Evolutionary conservation across 2,888 invertebrate genomes (phyloP).

Genomic region (Rhagium mordax): DNA sequence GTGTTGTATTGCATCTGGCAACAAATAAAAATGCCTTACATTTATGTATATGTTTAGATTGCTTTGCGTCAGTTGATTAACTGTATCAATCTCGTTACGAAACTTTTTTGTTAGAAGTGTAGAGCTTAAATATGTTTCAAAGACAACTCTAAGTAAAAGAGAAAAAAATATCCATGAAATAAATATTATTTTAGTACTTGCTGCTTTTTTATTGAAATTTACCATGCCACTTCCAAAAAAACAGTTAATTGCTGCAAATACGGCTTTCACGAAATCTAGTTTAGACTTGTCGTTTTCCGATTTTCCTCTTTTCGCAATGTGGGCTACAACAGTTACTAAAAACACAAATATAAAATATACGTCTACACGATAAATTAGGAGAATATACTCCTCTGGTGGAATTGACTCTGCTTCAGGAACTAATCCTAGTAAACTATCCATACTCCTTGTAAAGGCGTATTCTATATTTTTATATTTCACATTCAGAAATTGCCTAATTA

Average conservation of each 20-base stretch:
- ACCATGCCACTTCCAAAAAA: neutral
- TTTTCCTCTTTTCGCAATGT: neutral
- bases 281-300: neutral
- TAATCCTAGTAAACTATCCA: neutral
- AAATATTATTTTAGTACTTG: conserved; percentile 49
- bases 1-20: neutral
- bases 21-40: neutral
- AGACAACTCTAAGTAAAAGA: neutral
- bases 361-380: neutral
- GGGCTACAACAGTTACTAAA: neutral
- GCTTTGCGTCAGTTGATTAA: neutral
- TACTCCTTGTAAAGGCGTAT: neutral
- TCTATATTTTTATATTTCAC: neutral
- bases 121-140: neutral
- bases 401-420: neutral
- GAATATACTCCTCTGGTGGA: neutral
- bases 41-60: neutral
- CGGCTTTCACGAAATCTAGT: neutral
- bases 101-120: neutral
- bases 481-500: neutral
- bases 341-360: neutral
- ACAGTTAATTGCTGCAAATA: neutral
- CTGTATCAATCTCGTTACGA: neutral
- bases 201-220: conserved; percentile 30
- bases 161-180: conserved; percentile 38